Base-by-base conservation (phyloP, 2,888 invertebrate species). In the Cetonia aurata region DNA sequence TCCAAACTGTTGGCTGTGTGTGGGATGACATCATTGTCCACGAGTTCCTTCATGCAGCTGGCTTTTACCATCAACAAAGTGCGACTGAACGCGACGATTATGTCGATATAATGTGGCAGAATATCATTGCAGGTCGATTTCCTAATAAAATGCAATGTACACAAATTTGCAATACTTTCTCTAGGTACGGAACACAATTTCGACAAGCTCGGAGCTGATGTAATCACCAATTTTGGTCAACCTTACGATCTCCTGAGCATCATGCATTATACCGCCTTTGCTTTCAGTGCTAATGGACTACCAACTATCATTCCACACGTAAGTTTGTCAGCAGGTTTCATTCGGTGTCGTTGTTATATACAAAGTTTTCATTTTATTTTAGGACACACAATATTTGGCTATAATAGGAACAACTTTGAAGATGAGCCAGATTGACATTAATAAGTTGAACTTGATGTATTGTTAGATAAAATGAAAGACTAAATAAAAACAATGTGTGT, bases 21-120 rank as follows among this genome's bases (percentile, higher is more conserved):
- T 69, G 69, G 69, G 17, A 46, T 10, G 53, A 65, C 15, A 69
- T 52, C n/a, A 65, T 69, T 19, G 44, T 62, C n/a, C 69, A 69
- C 15, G 69, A 69, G 31, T 69, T 69, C 31, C 33, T 69, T 77
- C 95, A 95, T 79, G 90, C 92, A 0, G 82, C 93, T 1, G 95
- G 95, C 0, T 94, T 95, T 83, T 93, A 92, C 81, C 95, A 95
- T 80, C 94, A 94, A 85, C 95, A 95, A 80, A 93, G 92, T 79
- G 88, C 93, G 19, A 89, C 90, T 13, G 91, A 94, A 82, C 88
- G 95, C 74, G 94, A 95, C 79, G 87, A 91, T 0, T 93, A 87
- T 80, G 91, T 95, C 1, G 87, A 87, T 73, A 92, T 95, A 75
- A 83, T 89, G 62, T 92, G 91, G 89, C 89, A 91, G 52, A 94